Evolutionary conservation across 2,797 vertebrate genomes (phyloP).

Genomic region (Perodicticus potto): DNA sequence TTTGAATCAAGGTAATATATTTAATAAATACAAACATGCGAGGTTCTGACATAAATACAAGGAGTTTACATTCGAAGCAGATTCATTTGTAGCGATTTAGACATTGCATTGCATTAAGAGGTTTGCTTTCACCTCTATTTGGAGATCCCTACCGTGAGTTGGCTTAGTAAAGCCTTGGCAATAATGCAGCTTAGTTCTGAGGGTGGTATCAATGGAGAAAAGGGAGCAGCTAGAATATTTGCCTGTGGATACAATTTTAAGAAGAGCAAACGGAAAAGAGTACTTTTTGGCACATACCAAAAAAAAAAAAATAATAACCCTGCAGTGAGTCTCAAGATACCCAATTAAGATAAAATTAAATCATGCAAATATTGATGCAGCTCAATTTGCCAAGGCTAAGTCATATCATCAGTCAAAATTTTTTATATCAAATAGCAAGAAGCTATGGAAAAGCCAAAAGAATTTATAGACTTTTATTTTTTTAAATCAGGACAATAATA

Average conservation of each 20-base stretch:
- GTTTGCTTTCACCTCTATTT: slow-evolving; percentile 18
- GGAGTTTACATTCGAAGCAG: neutral
- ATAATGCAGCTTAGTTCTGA: slow-evolving; percentile 66
- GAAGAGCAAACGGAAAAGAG: slow-evolving; percentile 73
- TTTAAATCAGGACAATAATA: slow-evolving; percentile 71
- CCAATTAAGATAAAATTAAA: slow-evolving; percentile 86
- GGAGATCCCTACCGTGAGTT: neutral
- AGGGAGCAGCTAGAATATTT: slow-evolving; percentile 69
- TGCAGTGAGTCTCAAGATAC: slow-evolving; percentile 84
- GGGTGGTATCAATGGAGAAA: slow-evolving; percentile 66
- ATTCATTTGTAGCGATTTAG: neutral
- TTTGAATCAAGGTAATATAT: neutral
- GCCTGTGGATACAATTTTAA: slow-evolving; percentile 80
- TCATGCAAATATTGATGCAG: slow-evolving; percentile 84
- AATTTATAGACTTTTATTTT: slow-evolving; percentile 9
- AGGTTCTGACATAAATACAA: neutral
- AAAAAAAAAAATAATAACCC: slow-evolving; percentile 60
- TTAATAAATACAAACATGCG: neutral
- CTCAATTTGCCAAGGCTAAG: slow-evolving; percentile 80
- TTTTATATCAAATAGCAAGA: slow-evolving; percentile 74
- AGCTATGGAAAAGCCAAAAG: slow-evolving; percentile 80
- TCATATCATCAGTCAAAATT: slow-evolving; percentile 81
- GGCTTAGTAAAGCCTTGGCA: slow-evolving; percentile 64
- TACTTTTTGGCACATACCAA: slow-evolving; percentile 66
- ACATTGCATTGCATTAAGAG: neutral